Base-by-base conservation (phyloP, 2,888 invertebrate species). In the Cerastis leucographa region DNA sequence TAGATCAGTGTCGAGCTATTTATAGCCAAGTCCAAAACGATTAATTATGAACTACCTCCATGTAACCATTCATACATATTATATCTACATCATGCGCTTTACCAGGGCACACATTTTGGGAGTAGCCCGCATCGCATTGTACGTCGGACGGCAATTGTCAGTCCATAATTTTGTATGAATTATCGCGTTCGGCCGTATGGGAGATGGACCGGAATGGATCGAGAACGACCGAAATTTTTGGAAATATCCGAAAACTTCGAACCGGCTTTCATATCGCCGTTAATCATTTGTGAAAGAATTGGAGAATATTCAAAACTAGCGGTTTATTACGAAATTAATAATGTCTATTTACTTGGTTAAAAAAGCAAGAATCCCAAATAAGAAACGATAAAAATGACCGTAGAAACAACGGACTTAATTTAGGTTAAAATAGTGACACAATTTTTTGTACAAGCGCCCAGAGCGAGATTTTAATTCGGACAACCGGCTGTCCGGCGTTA, bases 391-490 rank as follows among this genome's bases (percentile, higher is more conserved):
- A 65, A 78, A 71, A 59, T 64, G 22, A 79, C 66, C 51, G 64
- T 54, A 78, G 64, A 78, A 82, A 84, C 71, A 83, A 79, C 71
- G 56, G 65, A 79, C 80, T 85, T 83, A 79, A 86, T 87, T 87
- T 83, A 75, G 74, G 74, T 81, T 86, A 84, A 87, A 87, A 81
- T 83, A 84, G 76, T 85, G 79, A 82, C 78, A 86, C 87, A 89
- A 89, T 91, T 90, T 92, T 92, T 90, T 88, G 85, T 82, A 82
- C 85, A 80, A 87, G 83, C 86, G 90, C 86, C 86, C 86, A 74
- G 85, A 86, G 92, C 90, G 86, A 87, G 81, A 89, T 89, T 92
- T 91, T 90, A 91, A 92, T 90, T 89, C 89, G 87, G 85, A 89
- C 85, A 84, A 88, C 85, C 91, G 88, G 87, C 88, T 90, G 90